Evolutionary conservation across 2,797 vertebrate species (phyloP), one percentile per base, ranked within the genome.

Genomic region (Ataeniobius toweri): DNA sequence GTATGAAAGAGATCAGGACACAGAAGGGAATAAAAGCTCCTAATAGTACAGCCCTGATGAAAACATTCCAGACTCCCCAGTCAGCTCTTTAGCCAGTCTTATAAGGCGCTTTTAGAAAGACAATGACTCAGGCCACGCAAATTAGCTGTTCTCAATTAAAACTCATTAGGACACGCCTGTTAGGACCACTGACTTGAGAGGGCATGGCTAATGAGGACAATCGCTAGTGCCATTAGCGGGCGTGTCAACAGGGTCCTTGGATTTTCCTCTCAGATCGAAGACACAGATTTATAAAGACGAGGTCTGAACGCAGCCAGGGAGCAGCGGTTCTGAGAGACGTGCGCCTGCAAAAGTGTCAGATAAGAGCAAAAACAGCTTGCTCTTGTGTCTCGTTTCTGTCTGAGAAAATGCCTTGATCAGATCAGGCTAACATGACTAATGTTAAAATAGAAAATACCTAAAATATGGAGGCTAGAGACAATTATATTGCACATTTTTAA

Each of bases 91-190:
- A 84, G 79, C 85, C 82, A 83, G 80, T 91, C 86, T 79, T 90
- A 22, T 83, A 92, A 91, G 89, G 85, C 80, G 76, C 89, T 90
- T 90, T 83, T 74, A 89, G 80, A 86, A 83, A 88, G 83, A 91
- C 92, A 90, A 93, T 84, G 88, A 81, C 78, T 88, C 77, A 71
- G 88, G 83, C 90, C 86, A 89, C 86, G 89, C 85, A 92, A 93
- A 94, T 93, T 82, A 89, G 73, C 88, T 78, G 84, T 88, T 88
- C 90, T 88, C 91, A 94, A 94, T 94, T 94, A 94, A 85, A 86
- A 84, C 90, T 94, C 90, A 95, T 95, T 94, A 94, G 85, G 90
- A 89, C 90, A 94, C 89, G 93, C 83, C 85, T 90, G 92, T 94
- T 94, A 94, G 89, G 86, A 88, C 86, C 63, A 78, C 89, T 73